phyloP scores from a whole-genome alignment of 2,797 vertebrate genomes.

The Synaphobranchus kaupii region DNA sequence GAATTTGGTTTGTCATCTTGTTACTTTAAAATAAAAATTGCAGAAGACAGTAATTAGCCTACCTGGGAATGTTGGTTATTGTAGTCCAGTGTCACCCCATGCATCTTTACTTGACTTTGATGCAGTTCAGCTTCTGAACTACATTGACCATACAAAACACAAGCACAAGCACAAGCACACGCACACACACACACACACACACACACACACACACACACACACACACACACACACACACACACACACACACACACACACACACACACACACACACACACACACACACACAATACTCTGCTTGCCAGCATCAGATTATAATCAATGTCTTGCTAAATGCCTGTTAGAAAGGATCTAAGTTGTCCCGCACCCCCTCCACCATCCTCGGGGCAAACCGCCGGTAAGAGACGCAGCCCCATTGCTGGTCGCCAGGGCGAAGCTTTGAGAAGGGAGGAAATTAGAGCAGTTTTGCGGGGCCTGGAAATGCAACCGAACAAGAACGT shows the following conservation, averaged over 20 bases:
- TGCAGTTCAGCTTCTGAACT: slow-evolving; percentile 73
- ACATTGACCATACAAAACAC: slow-evolving; percentile 68
- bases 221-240: slow-evolving; percentile 49
- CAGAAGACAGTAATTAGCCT: slow-evolving; percentile 66
- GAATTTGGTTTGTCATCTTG: slow-evolving; percentile 72
- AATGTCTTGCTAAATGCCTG: slow-evolving; percentile 49
- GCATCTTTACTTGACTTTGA: slow-evolving; percentile 74
- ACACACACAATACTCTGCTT: slow-evolving; percentile 52
- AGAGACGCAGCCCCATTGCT: too few species aligned
- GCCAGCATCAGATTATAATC: slow-evolving; percentile 64
- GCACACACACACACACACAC: slow-evolving; percentile 69
- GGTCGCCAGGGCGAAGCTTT: not conserved
- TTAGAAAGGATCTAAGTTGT: slow-evolving; percentile 65
- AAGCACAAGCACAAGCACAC: too few species aligned
- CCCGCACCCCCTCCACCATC: slow-evolving; percentile 28
- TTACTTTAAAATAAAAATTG: slow-evolving; percentile 77
- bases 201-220: slow-evolving; percentile 62
- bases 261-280: slow-evolving; percentile 70
- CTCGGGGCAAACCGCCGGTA: too few species aligned
- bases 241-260: slow-evolving; percentile 70
- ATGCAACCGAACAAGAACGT: slow-evolving; percentile 27
- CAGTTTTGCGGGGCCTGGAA: slow-evolving; percentile 8
- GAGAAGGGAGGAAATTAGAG: slow-evolving; percentile 20
- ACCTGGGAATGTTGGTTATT: slow-evolving; percentile 74
- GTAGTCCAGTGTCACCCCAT: slow-evolving; percentile 71